Evolutionary conservation across 2,113 vertebrate genomes (phyloP).

Genomic region (Garra rufa): DNA sequence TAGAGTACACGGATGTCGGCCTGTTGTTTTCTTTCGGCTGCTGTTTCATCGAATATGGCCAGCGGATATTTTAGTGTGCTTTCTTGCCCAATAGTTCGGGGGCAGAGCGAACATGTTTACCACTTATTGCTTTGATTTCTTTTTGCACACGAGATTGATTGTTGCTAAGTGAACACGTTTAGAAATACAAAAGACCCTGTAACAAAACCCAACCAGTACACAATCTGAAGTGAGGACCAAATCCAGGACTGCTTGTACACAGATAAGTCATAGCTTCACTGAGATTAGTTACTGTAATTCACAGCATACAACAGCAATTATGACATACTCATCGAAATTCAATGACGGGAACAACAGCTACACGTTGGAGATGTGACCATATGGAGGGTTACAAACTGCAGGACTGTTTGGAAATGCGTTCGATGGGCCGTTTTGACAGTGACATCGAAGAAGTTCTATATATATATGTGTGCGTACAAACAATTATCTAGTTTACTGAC

Average conservation of each 20-base stretch:
- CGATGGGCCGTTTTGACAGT: neutral
- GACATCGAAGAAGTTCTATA: slow-evolving; percentile 20
- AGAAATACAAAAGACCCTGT: slow-evolving; percentile 74
- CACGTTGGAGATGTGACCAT: slow-evolving; percentile 54
- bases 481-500: slow-evolving; percentile 12
- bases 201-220: slow-evolving; percentile 67
- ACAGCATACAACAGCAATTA: slow-evolving; percentile 64
- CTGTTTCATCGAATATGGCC: slow-evolving; percentile 58
- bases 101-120: slow-evolving; percentile 66
- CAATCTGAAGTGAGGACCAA: slow-evolving; percentile 60
- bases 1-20: slow-evolving; percentile 64
- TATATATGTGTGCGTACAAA: neutral
- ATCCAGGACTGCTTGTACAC: slow-evolving; percentile 45
- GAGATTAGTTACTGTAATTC: slow-evolving; percentile 60
- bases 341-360: slow-evolving; percentile 59
- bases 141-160: slow-evolving; percentile 72
- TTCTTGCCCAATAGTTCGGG: slow-evolving; percentile 61
- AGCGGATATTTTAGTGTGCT: slow-evolving; percentile 59
- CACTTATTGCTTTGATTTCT: slow-evolving; percentile 82
- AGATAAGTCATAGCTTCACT: slow-evolving; percentile 60
- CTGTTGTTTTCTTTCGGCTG: slow-evolving; percentile 50
- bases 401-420: slow-evolving; percentile 19
- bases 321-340: slow-evolving; percentile 54
- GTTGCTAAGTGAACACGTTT: slow-evolving; percentile 65
- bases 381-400: slow-evolving; percentile 47